Evolutionary conservation across 2,113 vertebrate genomes (phyloP), one percentile per base, ranked within the genome.

Genomic region (Microcebus lehilahytsara): DNA sequence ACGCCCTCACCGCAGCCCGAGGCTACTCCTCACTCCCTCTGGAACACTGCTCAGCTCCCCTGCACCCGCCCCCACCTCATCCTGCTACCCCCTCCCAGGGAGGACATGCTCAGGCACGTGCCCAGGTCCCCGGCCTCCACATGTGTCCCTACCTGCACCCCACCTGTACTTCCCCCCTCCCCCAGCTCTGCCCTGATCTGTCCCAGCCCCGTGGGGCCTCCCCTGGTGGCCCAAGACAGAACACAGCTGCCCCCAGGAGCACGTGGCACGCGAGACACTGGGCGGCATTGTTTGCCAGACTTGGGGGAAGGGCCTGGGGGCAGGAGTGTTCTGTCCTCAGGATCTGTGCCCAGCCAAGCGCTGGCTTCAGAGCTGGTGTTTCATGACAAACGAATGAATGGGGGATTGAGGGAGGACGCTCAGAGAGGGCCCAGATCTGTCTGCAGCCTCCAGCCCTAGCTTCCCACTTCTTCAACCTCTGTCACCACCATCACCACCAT

Each of bases 1-100:
- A 40, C 2, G 0, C n/a, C 34, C 34, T 60, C 5, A 12, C 7
- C 37, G 23, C 3, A 23, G 13, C 3, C 40, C 20, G 10, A n/a
- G n/a, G 22, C 17, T 4, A 1, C 12, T 37, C 34, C 17, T 10
- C 40, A 32, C 5, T 53, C 77, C 32, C 32, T 78, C 51, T 1
- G 12, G 10, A 53, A 56, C 25, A 19, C 8, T 1, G 12, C 5
- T 12, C 2, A 3, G 66, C 27, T 60, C n/a, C 22, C 37, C 13
- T 27, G 78, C 12, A 49, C 3, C 64, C 3, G 42, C 66, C 53
- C n/a, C 22, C 19, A 0, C 30, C 75, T 4, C 32, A 6, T 23
- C 42, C 58, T 64, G 27, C 51, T 25, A 27, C n/a, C 2, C 23
- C 42, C 0, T 51, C 85, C 34, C 14, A 40, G 9, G 22, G 22